Evolutionary conservation across 2,113 vertebrate genomes (phyloP).

Genomic region (Gymnogyps californianus): DNA sequence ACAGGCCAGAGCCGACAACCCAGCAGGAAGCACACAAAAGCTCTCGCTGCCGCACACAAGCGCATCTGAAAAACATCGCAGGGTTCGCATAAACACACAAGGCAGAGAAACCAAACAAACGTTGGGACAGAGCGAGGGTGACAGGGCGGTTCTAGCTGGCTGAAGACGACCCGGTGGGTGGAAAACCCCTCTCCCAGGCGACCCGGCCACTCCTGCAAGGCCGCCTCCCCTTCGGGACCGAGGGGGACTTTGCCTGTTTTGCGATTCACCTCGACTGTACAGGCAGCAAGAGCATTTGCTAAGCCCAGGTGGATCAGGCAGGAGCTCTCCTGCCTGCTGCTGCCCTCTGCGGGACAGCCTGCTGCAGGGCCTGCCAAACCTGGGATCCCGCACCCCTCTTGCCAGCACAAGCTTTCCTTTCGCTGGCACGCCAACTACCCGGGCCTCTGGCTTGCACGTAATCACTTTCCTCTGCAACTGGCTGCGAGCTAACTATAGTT

Average conservation of each 20-base stretch:
- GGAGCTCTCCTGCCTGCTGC: background rate
- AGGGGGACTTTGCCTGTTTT: background rate
- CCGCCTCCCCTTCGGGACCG: background rate
- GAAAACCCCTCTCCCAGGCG: background rate
- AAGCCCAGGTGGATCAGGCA: background rate
- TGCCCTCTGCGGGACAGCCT: slow-evolving; percentile 25
- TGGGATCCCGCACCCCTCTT: background rate
- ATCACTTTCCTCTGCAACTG: background rate
- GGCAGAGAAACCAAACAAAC: background rate
- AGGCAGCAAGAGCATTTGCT: background rate
- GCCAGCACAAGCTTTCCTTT: background rate
- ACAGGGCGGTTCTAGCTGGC: background rate
- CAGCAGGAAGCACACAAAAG: background rate
- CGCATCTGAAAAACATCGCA: background rate
- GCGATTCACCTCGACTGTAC: background rate
- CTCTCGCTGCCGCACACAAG: background rate
- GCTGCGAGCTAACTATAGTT: background rate
- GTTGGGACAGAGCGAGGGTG: accelerated
- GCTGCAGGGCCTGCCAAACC: background rate
- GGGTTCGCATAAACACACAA: background rate
- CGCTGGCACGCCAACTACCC: accelerated
- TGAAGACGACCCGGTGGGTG: background rate
- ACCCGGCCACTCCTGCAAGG: background rate
- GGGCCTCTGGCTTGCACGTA: background rate
- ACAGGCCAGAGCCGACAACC: background rate